phyloP scores from a whole-genome alignment of 2,113 vertebrate genomes.

The western clawed frog (Xenopus tropicalis) region UCB_Xtro_10.0 CM004451.2:79926501-79927000 shows the following conservation, averaged over 20 bases:
- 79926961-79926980: too few species aligned
- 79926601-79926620: constrained; percentile 9
- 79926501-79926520: constrained; percentile 27
- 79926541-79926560: constrained; percentile 11
- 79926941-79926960: too few species aligned
- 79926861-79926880: background rate
- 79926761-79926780: background rate
- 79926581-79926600: constrained; percentile 39
- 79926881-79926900: too few species aligned
- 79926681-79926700: background rate
- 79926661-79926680: background rate
- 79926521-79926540: constrained; percentile 28
- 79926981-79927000: too few species aligned
- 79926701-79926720: background rate
- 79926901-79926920: too few species aligned
- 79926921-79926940: too few species aligned
- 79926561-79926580: constrained; percentile 9
- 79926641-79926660: background rate
- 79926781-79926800: background rate
- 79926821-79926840: background rate
- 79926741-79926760: background rate
- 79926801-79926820: background rate
- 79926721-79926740: background rate
- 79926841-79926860: background rate
- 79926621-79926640: background rate